Evolutionary conservation across 2,797 vertebrate genomes (phyloP).

Genomic region (Valencia hispanica): DNA sequence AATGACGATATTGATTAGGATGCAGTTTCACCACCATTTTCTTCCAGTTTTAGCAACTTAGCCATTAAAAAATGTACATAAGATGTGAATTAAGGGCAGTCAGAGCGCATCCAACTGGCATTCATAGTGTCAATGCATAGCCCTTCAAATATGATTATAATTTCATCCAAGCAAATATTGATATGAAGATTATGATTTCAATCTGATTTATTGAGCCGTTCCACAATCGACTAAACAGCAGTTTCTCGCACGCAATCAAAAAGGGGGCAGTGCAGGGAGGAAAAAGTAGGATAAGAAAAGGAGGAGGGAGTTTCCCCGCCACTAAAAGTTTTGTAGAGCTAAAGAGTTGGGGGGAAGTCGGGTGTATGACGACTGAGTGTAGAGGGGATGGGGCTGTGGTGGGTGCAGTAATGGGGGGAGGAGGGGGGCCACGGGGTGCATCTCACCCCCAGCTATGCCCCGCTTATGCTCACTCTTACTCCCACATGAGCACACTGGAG

Average conservation of each 20-base stretch:
- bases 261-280: conserved; percentile 24
- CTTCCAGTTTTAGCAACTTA: not conserved
- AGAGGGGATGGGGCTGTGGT: conserved; percentile 24
- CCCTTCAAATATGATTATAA: not conserved
- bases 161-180: not conserved
- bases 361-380: conserved; percentile 41
- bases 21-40: not conserved
- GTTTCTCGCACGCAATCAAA: conserved; percentile 39
- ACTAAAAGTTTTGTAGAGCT: conserved; percentile 64
- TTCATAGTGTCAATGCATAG: not conserved
- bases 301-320: conserved; percentile 40
- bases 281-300: conserved; percentile 44
- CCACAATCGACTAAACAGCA: conserved; percentile 1
- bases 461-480: conserved; percentile 42
- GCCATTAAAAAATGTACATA: not conserved
- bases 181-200: not conserved
- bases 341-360: conserved; percentile 51
- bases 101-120: not conserved
- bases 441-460: conserved; percentile 72
- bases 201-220: not conserved
- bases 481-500: conserved; percentile 39
- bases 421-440: conserved; percentile 67
- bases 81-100: not conserved
- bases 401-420: not conserved
- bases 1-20: not conserved